Conservation (phyloP, 2,113 vertebrate species). For the Sterrhoptilus dennistouni region DNA sequence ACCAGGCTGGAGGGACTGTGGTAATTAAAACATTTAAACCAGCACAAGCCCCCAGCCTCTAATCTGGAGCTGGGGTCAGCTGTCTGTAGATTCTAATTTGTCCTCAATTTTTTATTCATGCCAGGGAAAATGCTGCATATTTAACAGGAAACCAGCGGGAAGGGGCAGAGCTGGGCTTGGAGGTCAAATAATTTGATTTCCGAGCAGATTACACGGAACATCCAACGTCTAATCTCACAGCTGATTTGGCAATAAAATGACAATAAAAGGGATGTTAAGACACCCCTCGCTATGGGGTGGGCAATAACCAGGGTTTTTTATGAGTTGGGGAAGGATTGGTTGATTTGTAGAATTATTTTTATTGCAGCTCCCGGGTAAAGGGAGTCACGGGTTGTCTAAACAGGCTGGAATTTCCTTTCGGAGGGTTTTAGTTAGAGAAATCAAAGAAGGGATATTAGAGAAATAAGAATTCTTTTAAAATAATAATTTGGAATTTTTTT, state of each 20-base stretch:
- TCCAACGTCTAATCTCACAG: conserved; percentile 86
- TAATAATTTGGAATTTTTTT: background rate
- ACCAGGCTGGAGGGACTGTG: conserved; percentile 79
- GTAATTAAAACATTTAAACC: conserved; percentile 97
- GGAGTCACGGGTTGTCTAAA: background rate
- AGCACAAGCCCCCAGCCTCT: conserved; percentile 82
- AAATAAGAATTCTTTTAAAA: accelerated
- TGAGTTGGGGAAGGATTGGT: background rate
- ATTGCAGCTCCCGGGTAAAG: background rate
- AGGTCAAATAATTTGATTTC: conserved; percentile 98
- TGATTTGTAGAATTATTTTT: background rate
- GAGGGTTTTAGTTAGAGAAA: background rate
- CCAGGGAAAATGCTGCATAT: conserved; percentile 91
- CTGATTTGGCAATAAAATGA: conserved; percentile 77
- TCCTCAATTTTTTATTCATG: conserved; percentile 97
- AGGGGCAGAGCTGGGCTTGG: conserved; percentile 84
- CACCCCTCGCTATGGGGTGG: background rate
- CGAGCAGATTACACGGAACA: conserved; percentile 91
- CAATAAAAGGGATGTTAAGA: conserved; percentile 71
- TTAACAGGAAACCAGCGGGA: conserved; percentile 90
- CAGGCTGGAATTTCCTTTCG: background rate
- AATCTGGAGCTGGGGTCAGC: conserved; percentile 92
- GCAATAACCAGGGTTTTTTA: background rate
- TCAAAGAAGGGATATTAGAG: background rate
- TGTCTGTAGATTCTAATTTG: conserved; percentile 99